Percentiles rank a stretch among this genome's conserved stretches.
Conservation (phyloP, 2,888 invertebrate genomes). For the Luperina testacea region DNA sequence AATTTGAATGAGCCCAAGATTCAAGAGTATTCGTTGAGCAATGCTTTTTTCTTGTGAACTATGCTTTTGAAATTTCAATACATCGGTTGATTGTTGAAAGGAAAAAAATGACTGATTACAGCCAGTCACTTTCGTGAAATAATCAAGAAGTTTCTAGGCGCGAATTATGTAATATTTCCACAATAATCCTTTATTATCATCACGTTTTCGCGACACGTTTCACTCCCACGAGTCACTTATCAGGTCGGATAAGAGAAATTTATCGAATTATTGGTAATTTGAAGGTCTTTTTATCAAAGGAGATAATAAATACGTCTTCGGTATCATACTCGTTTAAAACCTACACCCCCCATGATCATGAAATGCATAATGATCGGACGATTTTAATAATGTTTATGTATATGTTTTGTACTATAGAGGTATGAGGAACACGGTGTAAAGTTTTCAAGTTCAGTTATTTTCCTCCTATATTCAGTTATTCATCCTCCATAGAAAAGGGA, state of each 20-base stretch:
- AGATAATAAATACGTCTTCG: conserved; percentile 1
- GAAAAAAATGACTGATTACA: not conserved
- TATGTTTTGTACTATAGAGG: too few species aligned
- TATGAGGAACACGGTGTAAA: too few species aligned
- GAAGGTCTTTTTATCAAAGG: conserved; percentile 13
- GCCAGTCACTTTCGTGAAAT: not conserved
- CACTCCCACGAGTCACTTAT: conserved; percentile 12
- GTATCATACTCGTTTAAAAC: not conserved
- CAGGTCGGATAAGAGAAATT: conserved; percentile 15
- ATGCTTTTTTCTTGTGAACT: too few species aligned
- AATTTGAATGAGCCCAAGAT: too few species aligned
- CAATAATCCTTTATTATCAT: conserved; percentile 10
- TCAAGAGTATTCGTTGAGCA: too few species aligned
- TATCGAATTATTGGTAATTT: conserved; percentile 3
- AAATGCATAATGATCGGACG: not conserved
- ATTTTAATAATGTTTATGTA: not conserved
- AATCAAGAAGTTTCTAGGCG: not conserved
- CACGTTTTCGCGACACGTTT: conserved; percentile 51
- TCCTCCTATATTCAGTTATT: too few species aligned
- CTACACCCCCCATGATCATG: not conserved
- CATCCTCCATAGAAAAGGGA: too few species aligned
- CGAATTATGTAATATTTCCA: conserved; percentile 5
- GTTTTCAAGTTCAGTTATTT: too few species aligned
- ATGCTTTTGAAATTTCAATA: too few species aligned
- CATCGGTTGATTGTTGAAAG: too few species aligned